Evolutionary conservation across 1,140 invertebrate species (phyloP).

Genomic region (Muscidifurax raptorellus): DNA sequence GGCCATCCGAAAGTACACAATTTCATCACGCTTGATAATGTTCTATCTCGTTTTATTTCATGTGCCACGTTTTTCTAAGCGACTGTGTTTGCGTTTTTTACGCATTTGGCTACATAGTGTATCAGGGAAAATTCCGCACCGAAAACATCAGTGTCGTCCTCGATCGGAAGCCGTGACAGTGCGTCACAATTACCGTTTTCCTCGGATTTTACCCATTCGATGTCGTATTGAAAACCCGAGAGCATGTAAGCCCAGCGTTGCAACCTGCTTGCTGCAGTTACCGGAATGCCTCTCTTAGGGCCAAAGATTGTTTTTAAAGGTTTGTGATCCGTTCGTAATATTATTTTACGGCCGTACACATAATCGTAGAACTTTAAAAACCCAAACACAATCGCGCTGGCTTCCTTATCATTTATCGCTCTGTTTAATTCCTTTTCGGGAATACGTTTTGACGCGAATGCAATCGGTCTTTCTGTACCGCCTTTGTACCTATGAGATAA

Average conservation of each 20-base stretch:
- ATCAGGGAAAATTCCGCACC: conserved; percentile 9
- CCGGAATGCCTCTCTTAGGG: conserved; percentile 51
- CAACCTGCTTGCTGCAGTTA: conserved; percentile 41
- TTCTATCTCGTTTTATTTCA: conserved; percentile 21
- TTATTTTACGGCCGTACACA: conserved; percentile 69
- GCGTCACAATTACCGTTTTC: conserved; percentile 41
- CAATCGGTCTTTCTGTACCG: conserved; percentile 69
- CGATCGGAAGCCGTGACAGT: conserved; percentile 15
- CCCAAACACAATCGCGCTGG: conserved; percentile 67
- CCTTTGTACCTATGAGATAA: conserved; percentile 70
- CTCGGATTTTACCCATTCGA: conserved; percentile 31
- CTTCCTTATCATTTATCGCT: conserved; percentile 74
- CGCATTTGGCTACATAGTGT: not conserved
- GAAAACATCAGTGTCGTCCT: conserved; percentile 12
- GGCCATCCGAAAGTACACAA: conserved; percentile 44
- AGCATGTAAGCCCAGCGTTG: conserved; percentile 65
- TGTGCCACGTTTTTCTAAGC: conserved; percentile 20
- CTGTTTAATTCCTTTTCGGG: conserved; percentile 71
- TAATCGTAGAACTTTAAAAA: conserved; percentile 71
- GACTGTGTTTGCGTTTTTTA: not conserved
- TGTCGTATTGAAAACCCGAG: conserved; percentile 58
- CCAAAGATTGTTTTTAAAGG: conserved; percentile 67
- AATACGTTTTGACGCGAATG: conserved; percentile 72
- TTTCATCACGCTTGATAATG: not conserved
- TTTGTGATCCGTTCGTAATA: conserved; percentile 68